Percentiles rank a stretch among this genome's conserved stretches.
Conservation (phyloP, 2,797 vertebrate genomes). For the Chaunax sp. region DNA sequence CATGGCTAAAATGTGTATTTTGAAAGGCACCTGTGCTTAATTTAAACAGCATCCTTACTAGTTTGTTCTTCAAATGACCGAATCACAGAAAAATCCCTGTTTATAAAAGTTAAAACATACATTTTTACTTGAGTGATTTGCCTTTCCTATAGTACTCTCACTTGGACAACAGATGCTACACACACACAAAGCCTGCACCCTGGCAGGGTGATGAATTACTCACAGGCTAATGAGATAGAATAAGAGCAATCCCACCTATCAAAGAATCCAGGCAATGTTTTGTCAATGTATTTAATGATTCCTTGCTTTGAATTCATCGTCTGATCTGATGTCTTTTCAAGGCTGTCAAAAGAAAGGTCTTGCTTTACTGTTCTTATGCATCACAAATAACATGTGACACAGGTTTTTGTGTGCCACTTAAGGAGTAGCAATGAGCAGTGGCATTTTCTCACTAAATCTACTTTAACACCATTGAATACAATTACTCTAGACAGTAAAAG, state of each 20-base stretch:
- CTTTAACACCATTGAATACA: slow-evolving; percentile 34
- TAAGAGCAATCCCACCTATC: slow-evolving; percentile 58
- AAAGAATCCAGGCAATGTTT: slow-evolving; percentile 50
- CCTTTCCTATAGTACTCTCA: slow-evolving; percentile 51
- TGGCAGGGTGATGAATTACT: slow-evolving; percentile 49
- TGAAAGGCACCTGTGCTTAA: slow-evolving; percentile 6
- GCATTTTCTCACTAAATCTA: slow-evolving; percentile 41
- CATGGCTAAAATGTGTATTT: not conserved
- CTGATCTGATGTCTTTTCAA: slow-evolving; percentile 56
- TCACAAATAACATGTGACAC: slow-evolving; percentile 34
- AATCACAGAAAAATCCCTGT: slow-evolving; percentile 19
- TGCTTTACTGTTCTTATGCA: slow-evolving; percentile 36
- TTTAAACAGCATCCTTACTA: slow-evolving; percentile 5
- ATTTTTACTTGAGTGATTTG: not conserved
- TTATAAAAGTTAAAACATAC: slow-evolving; percentile 34
- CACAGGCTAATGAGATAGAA: slow-evolving; percentile 64
- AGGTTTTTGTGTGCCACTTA: slow-evolving; percentile 24
- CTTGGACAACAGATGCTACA: slow-evolving; percentile 63
- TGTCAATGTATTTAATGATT: slow-evolving; percentile 66
- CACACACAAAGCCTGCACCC: slow-evolving; percentile 18
- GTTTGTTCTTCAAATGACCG: slow-evolving; percentile 20
- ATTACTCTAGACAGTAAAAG: slow-evolving; percentile 39
- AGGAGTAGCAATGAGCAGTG: slow-evolving; percentile 15
- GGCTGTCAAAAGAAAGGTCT: slow-evolving; percentile 40
- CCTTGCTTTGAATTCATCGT: slow-evolving; percentile 51